These are phyloP conservation scores for Danaus chrysippus DNA, from an alignment of 2,888 invertebrate genomes.

Conservation along the genomic window DNA sequence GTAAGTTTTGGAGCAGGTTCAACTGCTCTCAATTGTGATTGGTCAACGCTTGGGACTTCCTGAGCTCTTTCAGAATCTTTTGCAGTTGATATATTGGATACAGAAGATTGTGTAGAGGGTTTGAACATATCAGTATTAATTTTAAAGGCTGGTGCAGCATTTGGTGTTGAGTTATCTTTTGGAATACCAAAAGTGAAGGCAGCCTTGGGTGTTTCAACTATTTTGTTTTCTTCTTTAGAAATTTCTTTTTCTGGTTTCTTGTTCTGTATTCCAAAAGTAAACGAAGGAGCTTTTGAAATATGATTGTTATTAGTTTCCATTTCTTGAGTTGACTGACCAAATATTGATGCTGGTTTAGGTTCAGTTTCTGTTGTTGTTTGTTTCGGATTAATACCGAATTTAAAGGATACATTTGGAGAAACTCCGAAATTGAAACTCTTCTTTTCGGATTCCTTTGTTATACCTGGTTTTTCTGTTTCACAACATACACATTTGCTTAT, in stretches of 20 bases:
- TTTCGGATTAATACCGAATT: conserved; percentile 59
- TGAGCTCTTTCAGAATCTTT: conserved; percentile 44
- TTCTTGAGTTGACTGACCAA: conserved; percentile 34
- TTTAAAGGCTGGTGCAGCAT: conserved; percentile 9
- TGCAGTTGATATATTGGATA: conserved; percentile 26
- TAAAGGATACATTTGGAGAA: conserved; percentile 29
- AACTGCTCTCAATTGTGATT: conserved; percentile 1
- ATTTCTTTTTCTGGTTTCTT: conserved; percentile 38
- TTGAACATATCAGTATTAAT: conserved; percentile 26
- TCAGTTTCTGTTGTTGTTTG: conserved; percentile 31
- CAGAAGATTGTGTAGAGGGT: conserved; percentile 8
- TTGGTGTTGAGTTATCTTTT: conserved; percentile 32
- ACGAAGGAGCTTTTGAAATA: conserved; percentile 47
- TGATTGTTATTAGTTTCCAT: conserved; percentile 62
- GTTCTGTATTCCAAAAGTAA: conserved; percentile 43
- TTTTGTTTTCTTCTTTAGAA: conserved; percentile 26
- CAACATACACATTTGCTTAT: conserved; percentile 56
- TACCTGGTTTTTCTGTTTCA: conserved; percentile 44
- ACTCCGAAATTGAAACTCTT: conserved; percentile 63
- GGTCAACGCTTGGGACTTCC: conserved; percentile 48
- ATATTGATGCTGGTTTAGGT: not conserved
- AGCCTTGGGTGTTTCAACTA: conserved; percentile 39
- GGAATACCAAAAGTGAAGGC: conserved; percentile 56
- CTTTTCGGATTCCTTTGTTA: conserved; percentile 34
- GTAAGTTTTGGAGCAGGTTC: conserved; percentile 3